Percentiles rank a stretch among this genome's conserved stretches.
Evolutionary conservation across 2,113 vertebrate genomes (phyloP).

Genomic region (Bujurquina vittata): DNA sequence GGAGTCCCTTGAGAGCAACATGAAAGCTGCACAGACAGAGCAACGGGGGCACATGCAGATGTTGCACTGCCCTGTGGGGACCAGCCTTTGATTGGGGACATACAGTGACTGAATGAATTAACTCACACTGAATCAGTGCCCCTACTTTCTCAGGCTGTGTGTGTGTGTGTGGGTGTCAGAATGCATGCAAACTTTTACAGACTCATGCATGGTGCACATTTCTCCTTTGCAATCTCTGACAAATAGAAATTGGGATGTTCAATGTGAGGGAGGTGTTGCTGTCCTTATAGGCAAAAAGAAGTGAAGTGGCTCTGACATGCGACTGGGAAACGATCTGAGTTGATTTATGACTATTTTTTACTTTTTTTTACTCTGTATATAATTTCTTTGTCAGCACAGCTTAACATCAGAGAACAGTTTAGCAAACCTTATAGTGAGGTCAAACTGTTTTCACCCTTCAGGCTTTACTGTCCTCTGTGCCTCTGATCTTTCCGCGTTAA

Average conservation of each 20-base stretch:
- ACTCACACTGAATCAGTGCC: constrained; percentile 52
- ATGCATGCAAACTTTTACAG: constrained; percentile 39
- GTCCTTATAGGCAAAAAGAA: not conserved
- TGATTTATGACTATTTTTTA: constrained; percentile 11
- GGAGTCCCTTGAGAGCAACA: constrained; percentile 26
- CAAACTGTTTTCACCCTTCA: not conserved
- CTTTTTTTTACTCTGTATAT: not conserved
- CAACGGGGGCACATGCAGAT: constrained; percentile 61
- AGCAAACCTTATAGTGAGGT: not conserved
- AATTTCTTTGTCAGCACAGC: no score
- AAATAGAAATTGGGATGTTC: not conserved
- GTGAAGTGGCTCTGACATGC: not conserved
- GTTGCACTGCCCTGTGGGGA: constrained; percentile 53
- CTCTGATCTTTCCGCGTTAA: not conserved
- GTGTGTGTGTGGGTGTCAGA: constrained; percentile 30
- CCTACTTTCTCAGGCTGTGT: constrained; percentile 41
- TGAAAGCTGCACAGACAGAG: constrained; percentile 46
- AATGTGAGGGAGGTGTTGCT: not conserved
- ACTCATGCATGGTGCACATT: not conserved
- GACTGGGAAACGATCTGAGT: not conserved
- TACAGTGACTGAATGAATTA: constrained; percentile 60
- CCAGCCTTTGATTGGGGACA: constrained; percentile 45
- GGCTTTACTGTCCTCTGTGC: not conserved
- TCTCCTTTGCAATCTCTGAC: not conserved
- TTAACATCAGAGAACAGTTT: not conserved